phyloP scores from a whole-genome alignment of 2,113 vertebrate genomes.

The Coreoperca whiteheadi region DNA sequence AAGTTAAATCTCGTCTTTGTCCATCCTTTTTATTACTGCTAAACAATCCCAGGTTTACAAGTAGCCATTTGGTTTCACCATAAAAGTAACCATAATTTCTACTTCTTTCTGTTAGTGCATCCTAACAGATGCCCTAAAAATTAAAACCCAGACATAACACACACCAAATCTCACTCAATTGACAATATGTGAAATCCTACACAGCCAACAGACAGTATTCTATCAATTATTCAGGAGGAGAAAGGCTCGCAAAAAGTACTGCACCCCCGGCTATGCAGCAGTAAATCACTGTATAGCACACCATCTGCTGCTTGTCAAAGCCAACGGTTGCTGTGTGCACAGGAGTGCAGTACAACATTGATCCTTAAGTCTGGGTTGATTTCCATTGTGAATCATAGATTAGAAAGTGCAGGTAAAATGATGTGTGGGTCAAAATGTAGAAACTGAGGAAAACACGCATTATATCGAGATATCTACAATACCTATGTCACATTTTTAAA shows the following conservation, averaged over 20 bases:
- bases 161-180: conserved; percentile 45
- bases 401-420: conserved; percentile 18
- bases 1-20: conserved; percentile 3
- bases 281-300: conserved; percentile 77
- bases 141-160: conserved; percentile 64
- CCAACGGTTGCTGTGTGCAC: conserved; percentile 56
- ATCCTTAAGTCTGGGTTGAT: conserved; percentile 56
- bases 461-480: background rate
- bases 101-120: conserved; percentile 13
- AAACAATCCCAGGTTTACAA: conserved; percentile 34
- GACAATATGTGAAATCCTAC: conserved; percentile 67
- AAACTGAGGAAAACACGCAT: conserved; percentile 1
- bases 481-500: background rate
- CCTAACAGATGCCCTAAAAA: conserved; percentile 59
- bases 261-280: conserved; percentile 70
- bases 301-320: conserved; percentile 75
- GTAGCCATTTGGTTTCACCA: conserved; percentile 20
- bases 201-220: conserved; percentile 65
- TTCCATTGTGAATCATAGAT: conserved; percentile 40
- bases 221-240: conserved; percentile 77
- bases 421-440: conserved; percentile 6
- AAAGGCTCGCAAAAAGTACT: conserved; percentile 69
- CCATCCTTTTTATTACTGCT: conserved; percentile 1
- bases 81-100: conserved; percentile 41
- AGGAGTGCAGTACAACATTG: conserved; percentile 55